Evolutionary conservation across 2,113 vertebrate genomes (phyloP), one percentile per base, ranked within the genome.

Genomic region (Tetrax tetrax): DNA sequence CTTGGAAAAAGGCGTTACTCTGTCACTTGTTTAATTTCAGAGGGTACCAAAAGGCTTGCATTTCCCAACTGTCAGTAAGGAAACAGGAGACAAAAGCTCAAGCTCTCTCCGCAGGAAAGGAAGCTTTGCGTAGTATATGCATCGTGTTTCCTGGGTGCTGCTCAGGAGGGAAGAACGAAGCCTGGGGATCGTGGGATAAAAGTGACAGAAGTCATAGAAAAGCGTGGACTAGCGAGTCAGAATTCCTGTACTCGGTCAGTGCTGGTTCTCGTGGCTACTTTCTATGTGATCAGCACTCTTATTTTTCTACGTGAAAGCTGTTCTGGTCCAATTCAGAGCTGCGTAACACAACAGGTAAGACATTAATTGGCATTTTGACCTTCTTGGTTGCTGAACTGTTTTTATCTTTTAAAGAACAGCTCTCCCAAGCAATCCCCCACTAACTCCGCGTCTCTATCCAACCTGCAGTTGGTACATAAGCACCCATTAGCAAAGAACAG

Each of bases 381-480:
- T 77, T 43, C 17, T 74, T 7, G 3, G 8, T 13, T 38, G 24
- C 48, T 56, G 53, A 78, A 29, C 51, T 79, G 35, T 5, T 38
- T 85, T 24, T 41, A 5, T 14, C 16, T 70, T 63, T 9, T 31
- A 21, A 76, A 65, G 16, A 60, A 0, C 1, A 56, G 29, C 78
- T 83, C 21, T 83, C 48, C 43, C 33, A n/a, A 33, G 70, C 38
- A 28, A 37, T 35, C 59, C 47, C 47, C 0, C 19, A 2, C 31
- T 21, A 48, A 60, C 59, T 21, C 21, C n/a, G 11, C 1, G 11
- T 18, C 38, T 45, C 27, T 24, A 1, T 10, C 48, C 37, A 28
- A 31, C 38, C 59, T 0, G 0, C 24, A 3, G 27, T 3, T 5
- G 23, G 11, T n/a, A 29, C 7, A 1, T 14, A 8, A 47, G 31